Base-by-base conservation (phyloP, 2,797 vertebrate genomes). In the Poeciliopsis presidionis region DNA sequence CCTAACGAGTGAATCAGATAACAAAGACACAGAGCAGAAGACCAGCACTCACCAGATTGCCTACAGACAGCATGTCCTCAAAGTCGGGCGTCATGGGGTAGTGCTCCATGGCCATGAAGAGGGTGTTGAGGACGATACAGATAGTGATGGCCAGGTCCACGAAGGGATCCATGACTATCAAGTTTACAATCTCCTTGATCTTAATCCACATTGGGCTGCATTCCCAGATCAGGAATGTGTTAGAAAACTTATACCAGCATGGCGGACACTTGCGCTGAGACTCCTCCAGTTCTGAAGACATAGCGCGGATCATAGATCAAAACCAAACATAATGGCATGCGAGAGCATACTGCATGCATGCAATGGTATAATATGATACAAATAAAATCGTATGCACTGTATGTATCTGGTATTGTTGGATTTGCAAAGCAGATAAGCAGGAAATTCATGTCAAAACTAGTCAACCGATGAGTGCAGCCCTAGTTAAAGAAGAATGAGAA, bases 81-180 rank as follows among this genome's bases (percentile, higher is more conserved):
- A 99, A 99, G 1, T 97, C 93, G 0, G 89, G 53, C 1, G 98
- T 99, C 98, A 99, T 99, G 11, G 98, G 98, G 84, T 99, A 98
- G 90, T 99, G 98, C 86, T 99, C 98, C 98, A 99, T 98, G 2
- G 98, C 98, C 98, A 99, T 99, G 91, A 99, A 99, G 78, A 99
- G 89, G 0, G 98, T 99, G 93, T 99, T 99, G 89, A 99, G 97
- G 81, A 99, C 98, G 46, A 99, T 99, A 88, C 98, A 99, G 95
- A 99, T 99, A 92, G 98, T 99, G 93, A 99, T 99, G 93, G 98
- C 96, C 93, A 99, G 91, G 90, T 99, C 98, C 88, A 99, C 98
- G 36, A 99, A 99, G 36, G 98, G 98, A 90, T 99, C 98, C 97
- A 99, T 99, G 77, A 99, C 98, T 61, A 99, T 97, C 77, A 98